Conservation (phyloP, 2,888 invertebrate genomes). For the Dolichomitus sp. region DNA sequence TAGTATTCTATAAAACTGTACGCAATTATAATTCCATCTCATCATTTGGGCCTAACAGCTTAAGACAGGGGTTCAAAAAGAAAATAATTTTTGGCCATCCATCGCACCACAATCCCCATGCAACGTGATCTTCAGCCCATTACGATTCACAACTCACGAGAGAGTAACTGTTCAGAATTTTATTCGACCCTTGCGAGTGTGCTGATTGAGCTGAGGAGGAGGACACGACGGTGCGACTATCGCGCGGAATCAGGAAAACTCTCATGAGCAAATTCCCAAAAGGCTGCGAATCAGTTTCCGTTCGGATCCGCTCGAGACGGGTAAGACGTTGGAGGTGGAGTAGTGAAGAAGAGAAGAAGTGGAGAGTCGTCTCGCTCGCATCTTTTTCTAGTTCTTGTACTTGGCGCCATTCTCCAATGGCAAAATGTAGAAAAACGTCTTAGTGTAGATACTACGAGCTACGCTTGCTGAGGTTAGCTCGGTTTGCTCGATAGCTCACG, state of each 20-base stretch:
- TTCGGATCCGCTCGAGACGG: slow-evolving; percentile 80
- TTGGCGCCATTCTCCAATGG: slow-evolving; percentile 69
- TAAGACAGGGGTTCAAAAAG: neutral
- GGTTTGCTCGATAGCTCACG: slow-evolving; percentile 37
- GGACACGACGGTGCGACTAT: slow-evolving; percentile 51
- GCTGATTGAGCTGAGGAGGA: slow-evolving; percentile 60
- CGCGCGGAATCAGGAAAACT: slow-evolving; percentile 75
- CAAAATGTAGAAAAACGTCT: slow-evolving; percentile 72
- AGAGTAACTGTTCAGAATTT: slow-evolving; percentile 61
- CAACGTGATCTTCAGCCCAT: slow-evolving; percentile 12
- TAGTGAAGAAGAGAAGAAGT: slow-evolving; percentile 39
- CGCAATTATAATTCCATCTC: neutral
- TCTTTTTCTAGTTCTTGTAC: slow-evolving; percentile 32
- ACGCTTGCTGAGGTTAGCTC: slow-evolving; percentile 42
- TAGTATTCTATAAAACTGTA: neutral
- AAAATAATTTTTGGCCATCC: neutral
- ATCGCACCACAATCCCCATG: slow-evolving; percentile 17
- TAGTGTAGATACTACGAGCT: slow-evolving; percentile 52
- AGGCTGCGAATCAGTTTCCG: slow-evolving; percentile 81
- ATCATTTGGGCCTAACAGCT: neutral
- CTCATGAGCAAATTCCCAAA: slow-evolving; percentile 76
- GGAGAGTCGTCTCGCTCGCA: slow-evolving; percentile 47
- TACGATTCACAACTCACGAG: slow-evolving; percentile 41
- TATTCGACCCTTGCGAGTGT: slow-evolving; percentile 65
- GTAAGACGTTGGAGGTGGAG: slow-evolving; percentile 57